These are phyloP conservation scores for Parnassius glacialis DNA, from an alignment of 2,888 invertebrate species.

Conservation along the genomic window DNA sequence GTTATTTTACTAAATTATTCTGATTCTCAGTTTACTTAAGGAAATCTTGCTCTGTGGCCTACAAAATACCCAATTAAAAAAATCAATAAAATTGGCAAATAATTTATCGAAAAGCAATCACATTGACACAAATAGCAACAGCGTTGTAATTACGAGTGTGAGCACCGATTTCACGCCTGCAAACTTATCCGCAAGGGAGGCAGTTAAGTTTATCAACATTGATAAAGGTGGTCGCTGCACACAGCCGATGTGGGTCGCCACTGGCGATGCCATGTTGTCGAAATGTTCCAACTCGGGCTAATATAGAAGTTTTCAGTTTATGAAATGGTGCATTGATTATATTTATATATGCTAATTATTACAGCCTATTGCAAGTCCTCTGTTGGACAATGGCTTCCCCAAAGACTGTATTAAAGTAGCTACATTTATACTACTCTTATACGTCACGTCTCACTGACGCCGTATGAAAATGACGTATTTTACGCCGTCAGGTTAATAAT, in stretches of 20 bases:
- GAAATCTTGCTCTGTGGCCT: too few relatives aligned
- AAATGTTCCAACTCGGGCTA: constrained; percentile 18
- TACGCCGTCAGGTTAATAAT: too few relatives aligned
- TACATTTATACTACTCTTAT: too few relatives aligned
- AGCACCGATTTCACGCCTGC: constrained; percentile 58
- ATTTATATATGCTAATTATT: too few relatives aligned
- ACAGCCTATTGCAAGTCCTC: too few relatives aligned
- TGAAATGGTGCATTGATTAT: not conserved
- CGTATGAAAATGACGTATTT: too few relatives aligned
- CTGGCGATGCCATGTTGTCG: constrained; percentile 35
- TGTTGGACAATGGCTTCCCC: too few relatives aligned
- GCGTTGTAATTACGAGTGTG: constrained; percentile 39
- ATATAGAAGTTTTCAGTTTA: not conserved
- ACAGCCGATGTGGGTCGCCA: constrained; percentile 47
- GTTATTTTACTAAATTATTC: too few relatives aligned
- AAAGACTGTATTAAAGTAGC: too few relatives aligned
- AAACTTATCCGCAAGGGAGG: constrained; percentile 48
- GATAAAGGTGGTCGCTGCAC: constrained; percentile 43
- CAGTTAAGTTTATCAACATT: constrained; percentile 53
- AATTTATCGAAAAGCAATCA: constrained; percentile 19
- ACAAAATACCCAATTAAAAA: constrained; percentile 5
- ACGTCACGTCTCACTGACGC: too few relatives aligned
- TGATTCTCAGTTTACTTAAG: too few relatives aligned
- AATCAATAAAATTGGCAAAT: constrained; percentile 1
- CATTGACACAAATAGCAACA: constrained; percentile 22